These are phyloP conservation scores for Epicampocera succincta DNA, from an alignment of 2,888 invertebrate species.

Conservation along the genomic window DNA sequence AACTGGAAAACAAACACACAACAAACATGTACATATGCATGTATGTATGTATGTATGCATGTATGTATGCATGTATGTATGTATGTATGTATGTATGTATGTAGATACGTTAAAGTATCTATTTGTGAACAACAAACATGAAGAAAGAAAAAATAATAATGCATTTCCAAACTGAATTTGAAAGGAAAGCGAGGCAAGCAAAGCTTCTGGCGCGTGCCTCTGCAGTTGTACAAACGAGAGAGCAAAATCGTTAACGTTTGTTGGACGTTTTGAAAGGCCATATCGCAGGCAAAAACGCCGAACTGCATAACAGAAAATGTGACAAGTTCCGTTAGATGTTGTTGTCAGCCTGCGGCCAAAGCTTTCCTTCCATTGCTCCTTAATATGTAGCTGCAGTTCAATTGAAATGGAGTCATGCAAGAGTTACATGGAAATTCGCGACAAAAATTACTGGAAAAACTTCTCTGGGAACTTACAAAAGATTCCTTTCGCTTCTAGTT, in stretches of 20 bases:
- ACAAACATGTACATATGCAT: too few species aligned
- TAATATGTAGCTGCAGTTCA: background rate
- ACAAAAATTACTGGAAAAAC: too few species aligned
- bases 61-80: too few species aligned
- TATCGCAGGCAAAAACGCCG: background rate
- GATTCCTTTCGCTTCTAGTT: too few species aligned
- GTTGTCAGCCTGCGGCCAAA: too few species aligned
- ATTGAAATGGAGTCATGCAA: background rate
- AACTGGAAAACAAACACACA: background rate
- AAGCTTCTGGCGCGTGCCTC: slow-evolving; percentile 65
- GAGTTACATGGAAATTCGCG: too few species aligned
- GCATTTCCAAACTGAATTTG: slow-evolving; percentile 61
- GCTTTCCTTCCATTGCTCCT: background rate
- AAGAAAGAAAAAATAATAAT: slow-evolving; percentile 39
- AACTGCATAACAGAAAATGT: background rate
- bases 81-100: background rate
- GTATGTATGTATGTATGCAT: too few species aligned
- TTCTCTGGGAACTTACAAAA: too few species aligned
- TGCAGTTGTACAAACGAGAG: slow-evolving; percentile 42
- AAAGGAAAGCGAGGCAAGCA: slow-evolving; percentile 51
- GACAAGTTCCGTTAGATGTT: too few species aligned
- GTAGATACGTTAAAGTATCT: slow-evolving; percentile 11
- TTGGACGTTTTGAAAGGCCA: slow-evolving; percentile 21
- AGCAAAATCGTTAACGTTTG: background rate
- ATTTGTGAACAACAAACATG: slow-evolving; percentile 38